Conservation (phyloP, 1,140 invertebrate species). For the Tetramorium alpestre region DNA sequence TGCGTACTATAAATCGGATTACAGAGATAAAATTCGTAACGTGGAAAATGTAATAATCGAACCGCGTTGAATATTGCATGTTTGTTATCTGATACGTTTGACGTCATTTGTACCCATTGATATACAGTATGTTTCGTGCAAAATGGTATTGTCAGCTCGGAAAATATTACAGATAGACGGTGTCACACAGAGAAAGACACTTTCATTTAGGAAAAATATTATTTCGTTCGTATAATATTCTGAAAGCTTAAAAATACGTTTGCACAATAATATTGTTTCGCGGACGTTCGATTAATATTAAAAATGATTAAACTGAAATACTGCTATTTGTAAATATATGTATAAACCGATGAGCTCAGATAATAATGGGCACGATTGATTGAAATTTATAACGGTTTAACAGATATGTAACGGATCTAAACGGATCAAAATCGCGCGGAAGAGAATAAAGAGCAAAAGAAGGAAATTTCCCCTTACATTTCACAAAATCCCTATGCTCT, state of each 20-base stretch:
- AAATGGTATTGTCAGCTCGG: slow-evolving; percentile 36
- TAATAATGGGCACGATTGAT: background rate
- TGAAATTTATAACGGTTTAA: background rate
- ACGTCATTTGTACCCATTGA: slow-evolving; percentile 43
- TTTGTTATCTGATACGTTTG: slow-evolving; percentile 43
- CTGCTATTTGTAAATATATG: background rate
- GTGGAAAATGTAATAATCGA: slow-evolving; percentile 52
- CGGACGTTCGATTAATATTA: background rate
- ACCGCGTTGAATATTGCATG: slow-evolving; percentile 48
- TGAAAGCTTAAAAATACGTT: background rate
- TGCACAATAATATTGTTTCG: slow-evolving; percentile 3
- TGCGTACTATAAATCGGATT: slow-evolving; percentile 47
- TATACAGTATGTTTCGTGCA: slow-evolving; percentile 17
- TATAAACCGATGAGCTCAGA: background rate
- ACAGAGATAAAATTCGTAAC: slow-evolving; percentile 50
- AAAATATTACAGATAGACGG: slow-evolving; percentile 34
- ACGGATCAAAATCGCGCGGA: background rate
- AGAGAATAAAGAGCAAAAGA: background rate
- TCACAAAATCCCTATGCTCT: background rate
- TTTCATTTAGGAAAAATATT: slow-evolving; percentile 16
- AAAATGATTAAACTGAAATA: slow-evolving; percentile 3
- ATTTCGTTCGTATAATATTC: slow-evolving; percentile 18
- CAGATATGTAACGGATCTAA: background rate
- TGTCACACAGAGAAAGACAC: background rate
- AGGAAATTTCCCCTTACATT: background rate